Evolutionary conservation across 2,113 vertebrate species (phyloP), one percentile per base, ranked within the genome.

Genomic region (Tragelaphus buxtoni): DNA sequence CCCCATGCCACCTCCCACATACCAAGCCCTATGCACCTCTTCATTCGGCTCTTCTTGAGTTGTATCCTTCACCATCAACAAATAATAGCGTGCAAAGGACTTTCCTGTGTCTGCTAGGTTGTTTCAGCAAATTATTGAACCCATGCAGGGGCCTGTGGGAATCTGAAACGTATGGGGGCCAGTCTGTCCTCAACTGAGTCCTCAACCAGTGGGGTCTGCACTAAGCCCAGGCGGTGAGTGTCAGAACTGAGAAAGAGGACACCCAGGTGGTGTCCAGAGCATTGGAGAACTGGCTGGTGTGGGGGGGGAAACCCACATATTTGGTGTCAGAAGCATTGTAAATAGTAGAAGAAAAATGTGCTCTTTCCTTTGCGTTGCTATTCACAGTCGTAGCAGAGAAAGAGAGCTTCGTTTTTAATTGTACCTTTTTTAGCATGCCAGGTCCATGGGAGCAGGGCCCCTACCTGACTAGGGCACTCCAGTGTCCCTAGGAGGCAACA

Each of bases 91-190:
- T 32, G 16, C 26, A 53, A 53, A 63, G 60, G 18, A 17, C 39
- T 32, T 53, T 56, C 49, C 13, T 32, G 72, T 18, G 4, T 28
- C 49, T 65, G n/a, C 55, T 51, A 45, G 49, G 24, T 16, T 16
- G 14, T 26, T n/a, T 60, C 42, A 58, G 49, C 32, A 69, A 58
- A 42, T 39, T 8, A 13, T 7, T 18, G 3, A 56, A 39, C 2
- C n/a, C 20, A 0, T 20, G 42, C 10, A 60, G 7, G 39, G 39
- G 30, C 1, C 7, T 5, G 18, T 35, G 20, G 39, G 81, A 60
- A 32, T 24, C 42, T 9, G 20, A 3, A 3, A 77, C 0, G 0
- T 58, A 26, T 4, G 26, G 24, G 26, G 1, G 39, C 39, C 49
- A 39, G 72, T 56, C 42, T 47, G 56, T 10, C 45, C 76, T 42